Evolutionary conservation across 23 tunicate genomes (phyloP).

Genomic region (Styela clava): DNA sequence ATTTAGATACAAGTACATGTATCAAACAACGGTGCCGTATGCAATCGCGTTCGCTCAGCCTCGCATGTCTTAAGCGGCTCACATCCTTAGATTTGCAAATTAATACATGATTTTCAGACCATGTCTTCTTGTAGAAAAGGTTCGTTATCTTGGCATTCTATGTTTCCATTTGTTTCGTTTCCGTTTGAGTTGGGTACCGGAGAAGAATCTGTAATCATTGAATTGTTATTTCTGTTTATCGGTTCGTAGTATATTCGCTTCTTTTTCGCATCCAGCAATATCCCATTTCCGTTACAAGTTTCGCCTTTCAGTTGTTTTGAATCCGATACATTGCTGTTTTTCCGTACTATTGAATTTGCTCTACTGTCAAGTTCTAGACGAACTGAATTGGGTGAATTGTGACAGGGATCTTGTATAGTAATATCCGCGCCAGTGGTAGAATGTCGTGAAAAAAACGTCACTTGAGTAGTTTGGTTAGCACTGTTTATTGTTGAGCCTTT

Average conservation of each 20-base stretch:
- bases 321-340: background rate
- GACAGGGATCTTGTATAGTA: background rate
- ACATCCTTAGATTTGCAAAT: no score
- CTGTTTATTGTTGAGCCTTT: conserved; percentile 54
- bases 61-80: no score
- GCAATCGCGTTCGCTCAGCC: no score
- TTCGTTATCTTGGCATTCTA: background rate
- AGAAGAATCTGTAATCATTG: background rate
- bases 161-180: background rate
- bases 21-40: no score
- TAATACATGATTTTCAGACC: background rate
- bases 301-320: background rate
- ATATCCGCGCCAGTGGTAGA: conserved; percentile 11
- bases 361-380: background rate
- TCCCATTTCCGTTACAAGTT: background rate
- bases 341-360: background rate
- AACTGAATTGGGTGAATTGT: background rate
- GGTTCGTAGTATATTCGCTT: background rate
- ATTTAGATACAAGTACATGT: no score
- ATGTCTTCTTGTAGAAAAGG: background rate
- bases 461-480: conserved; percentile 16
- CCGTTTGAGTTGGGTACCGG: background rate
- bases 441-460: conserved; percentile 16
- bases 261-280: background rate
- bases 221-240: background rate